Conservation (phyloP, 1,140 invertebrate genomes). For the Adoxophyes honmai region DNA sequence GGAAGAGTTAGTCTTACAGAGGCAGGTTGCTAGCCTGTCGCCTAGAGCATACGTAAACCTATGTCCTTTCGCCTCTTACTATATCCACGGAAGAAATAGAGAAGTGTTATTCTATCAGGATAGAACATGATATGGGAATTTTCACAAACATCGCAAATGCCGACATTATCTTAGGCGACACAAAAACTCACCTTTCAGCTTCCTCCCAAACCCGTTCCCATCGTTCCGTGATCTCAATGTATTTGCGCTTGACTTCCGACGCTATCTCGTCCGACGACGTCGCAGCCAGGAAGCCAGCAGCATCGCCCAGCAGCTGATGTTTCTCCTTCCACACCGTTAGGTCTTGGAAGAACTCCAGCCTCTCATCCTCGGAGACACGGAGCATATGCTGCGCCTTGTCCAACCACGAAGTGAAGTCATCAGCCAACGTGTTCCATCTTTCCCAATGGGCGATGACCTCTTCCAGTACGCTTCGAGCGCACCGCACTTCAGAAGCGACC, state of each 20-base stretch:
- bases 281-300: constrained; percentile 92
- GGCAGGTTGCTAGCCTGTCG: no score
- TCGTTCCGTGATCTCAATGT: constrained; percentile 82
- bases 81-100: no score
- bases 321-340: constrained; percentile 94
- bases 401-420: constrained; percentile 90
- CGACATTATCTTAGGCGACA: not conserved
- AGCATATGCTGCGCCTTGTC: constrained; percentile 87
- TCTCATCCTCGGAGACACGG: constrained; percentile 87
- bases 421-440: constrained; percentile 85
- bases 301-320: constrained; percentile 88
- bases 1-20: no score
- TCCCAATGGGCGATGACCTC: constrained; percentile 94
- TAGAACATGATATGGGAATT: no score
- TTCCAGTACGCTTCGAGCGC: constrained; percentile 92
- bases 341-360: constrained; percentile 93
- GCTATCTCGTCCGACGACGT: constrained; percentile 90
- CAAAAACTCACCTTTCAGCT: constrained; percentile 79
- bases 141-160: no score
- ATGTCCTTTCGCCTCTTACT: no score
- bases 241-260: constrained; percentile 85
- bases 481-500: constrained; percentile 92
- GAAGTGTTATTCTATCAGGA: no score
- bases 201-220: constrained; percentile 91
- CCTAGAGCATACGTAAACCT: no score